Evolutionary conservation across 2,888 invertebrate genomes (phyloP), one percentile per base, ranked within the genome.

Genomic region (Sclerodermus sp.): DNA sequence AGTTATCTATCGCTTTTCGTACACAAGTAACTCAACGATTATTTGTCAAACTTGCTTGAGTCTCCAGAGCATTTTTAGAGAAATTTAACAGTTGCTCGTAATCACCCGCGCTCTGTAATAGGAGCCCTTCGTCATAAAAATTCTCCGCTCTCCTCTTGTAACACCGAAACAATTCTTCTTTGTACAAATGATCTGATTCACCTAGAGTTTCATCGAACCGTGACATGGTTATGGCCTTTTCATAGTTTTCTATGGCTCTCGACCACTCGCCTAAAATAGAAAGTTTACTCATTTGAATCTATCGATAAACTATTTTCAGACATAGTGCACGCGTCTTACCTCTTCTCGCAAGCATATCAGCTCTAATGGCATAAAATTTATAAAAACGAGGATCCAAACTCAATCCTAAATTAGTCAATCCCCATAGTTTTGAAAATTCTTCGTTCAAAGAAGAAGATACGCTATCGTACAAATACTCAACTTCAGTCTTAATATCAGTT

Each of bases 81-180:
- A 64, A 37, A 6, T 43, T 34, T 5, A 64, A 49, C 38, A 58
- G 47, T 40, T 64, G 62, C 17, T 68, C 67, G 30, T 51, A 68
- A 49, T 68, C 67, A 38, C 56, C 45, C 10, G 55, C 29, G 0
- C 67, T 62, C 38, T 63, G 56, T 5, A 56, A 15, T 13, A 57
- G 14, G 14, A 47, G 32, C 29, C 18, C 46, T 4, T 56, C 39
- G 2, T 54, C 38, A 3, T 38, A 45, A 42, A 58, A 44, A 38
- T 31, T 45, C 15, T 60, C 41, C 29, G 52, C 64, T 43, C 67
- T 47, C 42, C 49, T 44, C 31, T 34, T 29, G 32, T 65, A 64
- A 32, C 49, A 42, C 1, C 53, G 42, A 5, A 50, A 36, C 29
- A 68, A 45, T 31, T 49, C 29, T 36, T 48, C 44, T 16, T 41